phyloP scores from a whole-genome alignment of 2,888 invertebrate genomes.

The Melanostoma mellinum region DNA sequence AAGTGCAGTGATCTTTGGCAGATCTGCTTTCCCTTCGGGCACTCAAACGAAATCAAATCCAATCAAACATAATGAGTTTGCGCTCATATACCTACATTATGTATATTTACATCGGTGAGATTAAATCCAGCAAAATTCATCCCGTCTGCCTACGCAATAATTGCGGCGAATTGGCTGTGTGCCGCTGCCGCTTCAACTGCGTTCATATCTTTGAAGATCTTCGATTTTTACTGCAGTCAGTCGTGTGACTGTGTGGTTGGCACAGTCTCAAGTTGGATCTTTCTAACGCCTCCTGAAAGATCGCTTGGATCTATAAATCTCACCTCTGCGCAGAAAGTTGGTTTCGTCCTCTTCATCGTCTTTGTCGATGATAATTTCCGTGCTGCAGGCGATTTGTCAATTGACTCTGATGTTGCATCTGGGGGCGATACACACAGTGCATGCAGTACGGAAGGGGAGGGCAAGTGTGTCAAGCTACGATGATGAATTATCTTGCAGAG shows the following conservation, averaged over 20 bases:
- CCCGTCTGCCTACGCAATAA: slow-evolving; percentile 71
- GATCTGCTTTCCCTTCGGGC: slow-evolving; percentile 57
- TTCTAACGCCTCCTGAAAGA: slow-evolving; percentile 57
- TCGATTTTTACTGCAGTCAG: slow-evolving; percentile 37
- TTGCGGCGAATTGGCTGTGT: slow-evolving; percentile 56
- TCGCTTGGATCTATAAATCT: slow-evolving; percentile 65
- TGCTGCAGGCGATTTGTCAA: slow-evolving; percentile 70
- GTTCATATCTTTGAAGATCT: slow-evolving; percentile 60
- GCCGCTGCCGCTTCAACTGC: slow-evolving; percentile 27
- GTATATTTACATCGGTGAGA: slow-evolving; percentile 31
- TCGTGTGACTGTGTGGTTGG: slow-evolving; percentile 18
- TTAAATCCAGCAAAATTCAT: slow-evolving; percentile 52
- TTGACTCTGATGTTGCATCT: slow-evolving; percentile 40
- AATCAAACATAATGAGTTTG: slow-evolving; percentile 64
- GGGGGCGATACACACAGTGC: slow-evolving; percentile 17
- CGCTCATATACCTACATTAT: slow-evolving; percentile 36
- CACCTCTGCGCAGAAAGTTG: slow-evolving; percentile 53
- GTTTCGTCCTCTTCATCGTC: slow-evolving; percentile 41
- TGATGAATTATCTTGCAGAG: slow-evolving; percentile 57
- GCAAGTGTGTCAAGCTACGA: slow-evolving; percentile 36
- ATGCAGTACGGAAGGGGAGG: slow-evolving; percentile 4
- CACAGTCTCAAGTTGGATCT: slow-evolving; percentile 39
- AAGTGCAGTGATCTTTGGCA: slow-evolving; percentile 44
- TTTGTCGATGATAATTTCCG: slow-evolving; percentile 58
- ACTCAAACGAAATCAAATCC: slow-evolving; percentile 57